Evolutionary conservation across 2,797 vertebrate genomes (phyloP).

Genomic region (Monodelphis domestica): DNA sequence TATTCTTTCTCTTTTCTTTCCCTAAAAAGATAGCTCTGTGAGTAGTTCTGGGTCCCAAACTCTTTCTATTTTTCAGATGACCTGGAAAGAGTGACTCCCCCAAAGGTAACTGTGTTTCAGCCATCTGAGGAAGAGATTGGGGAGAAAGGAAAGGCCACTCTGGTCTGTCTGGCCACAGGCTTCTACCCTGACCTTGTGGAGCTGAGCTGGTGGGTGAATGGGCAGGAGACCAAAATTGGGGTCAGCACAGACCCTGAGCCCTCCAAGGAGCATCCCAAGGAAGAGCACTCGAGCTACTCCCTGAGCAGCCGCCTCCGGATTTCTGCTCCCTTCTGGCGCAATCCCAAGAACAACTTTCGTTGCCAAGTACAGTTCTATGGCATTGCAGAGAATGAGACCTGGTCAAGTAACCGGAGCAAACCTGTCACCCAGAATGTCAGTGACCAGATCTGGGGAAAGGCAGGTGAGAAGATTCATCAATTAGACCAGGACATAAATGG

Average conservation of each 20-base stretch:
- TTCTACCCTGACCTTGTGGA: slow-evolving; percentile 86
- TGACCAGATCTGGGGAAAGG: slow-evolving; percentile 9
- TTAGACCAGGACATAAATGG: background rate
- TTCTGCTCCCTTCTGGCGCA: slow-evolving; percentile 79
- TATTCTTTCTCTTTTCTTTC: background rate
- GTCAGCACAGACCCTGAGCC: slow-evolving; percentile 80
- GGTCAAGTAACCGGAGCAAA: accelerated
- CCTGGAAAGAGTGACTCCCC: background rate
- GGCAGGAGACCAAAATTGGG: slow-evolving; percentile 56
- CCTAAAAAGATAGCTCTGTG: background rate
- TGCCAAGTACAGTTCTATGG: slow-evolving; percentile 77
- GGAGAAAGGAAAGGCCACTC: slow-evolving; percentile 78
- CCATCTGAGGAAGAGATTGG: slow-evolving; percentile 82
- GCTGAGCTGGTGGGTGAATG: slow-evolving; percentile 83
- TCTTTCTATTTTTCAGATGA: slow-evolving; percentile 52
- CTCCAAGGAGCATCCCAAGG: background rate
- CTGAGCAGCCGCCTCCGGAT: slow-evolving; percentile 84
- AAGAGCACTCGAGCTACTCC: slow-evolving; percentile 16
- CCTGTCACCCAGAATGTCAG: slow-evolving; percentile 50
- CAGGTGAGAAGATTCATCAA: slow-evolving; percentile 25
- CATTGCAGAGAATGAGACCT: accelerated
- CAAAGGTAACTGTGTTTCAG: slow-evolving; percentile 82
- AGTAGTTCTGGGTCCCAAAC: background rate
- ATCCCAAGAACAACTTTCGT: slow-evolving; percentile 76
- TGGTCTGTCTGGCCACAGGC: slow-evolving; percentile 85